phyloP scores from a whole-genome alignment of 2,113 vertebrate species.

The Hippocampus barbouri region DNA sequence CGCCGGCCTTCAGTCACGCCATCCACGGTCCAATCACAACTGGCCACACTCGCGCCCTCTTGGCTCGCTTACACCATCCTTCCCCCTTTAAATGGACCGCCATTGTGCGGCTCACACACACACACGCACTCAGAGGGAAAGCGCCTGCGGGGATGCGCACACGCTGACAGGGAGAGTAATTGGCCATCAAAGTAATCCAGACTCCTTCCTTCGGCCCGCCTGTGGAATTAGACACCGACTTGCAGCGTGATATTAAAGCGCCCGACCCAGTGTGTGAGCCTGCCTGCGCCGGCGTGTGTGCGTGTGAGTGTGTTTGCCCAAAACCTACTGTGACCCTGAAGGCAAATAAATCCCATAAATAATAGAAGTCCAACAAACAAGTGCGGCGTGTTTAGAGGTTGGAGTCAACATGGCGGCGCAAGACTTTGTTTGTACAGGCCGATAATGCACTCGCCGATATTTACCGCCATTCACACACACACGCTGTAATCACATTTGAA shows the following conservation, averaged over 20 bases:
- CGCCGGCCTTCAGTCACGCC: background rate
- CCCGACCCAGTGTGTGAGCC: constrained; percentile 5
- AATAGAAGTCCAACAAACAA: constrained; percentile 2
- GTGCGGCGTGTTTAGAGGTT: background rate
- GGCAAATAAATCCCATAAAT: background rate
- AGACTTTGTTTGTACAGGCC: background rate
- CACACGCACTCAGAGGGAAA: background rate
- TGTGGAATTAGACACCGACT: constrained; percentile 49
- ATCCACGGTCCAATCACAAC: background rate
- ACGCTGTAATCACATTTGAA: background rate
- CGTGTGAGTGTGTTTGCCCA: background rate
- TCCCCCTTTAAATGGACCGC: constrained; percentile 19
- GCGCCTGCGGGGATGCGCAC: constrained; percentile 41
- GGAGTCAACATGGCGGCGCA: background rate
- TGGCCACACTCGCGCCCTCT: background rate
- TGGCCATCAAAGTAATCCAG: constrained; percentile 66
- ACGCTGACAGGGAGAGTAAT: constrained; percentile 63
- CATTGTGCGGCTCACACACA: constrained; percentile 5
- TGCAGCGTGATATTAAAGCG: constrained; percentile 39
- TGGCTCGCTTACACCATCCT: background rate
- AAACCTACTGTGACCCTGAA: background rate
- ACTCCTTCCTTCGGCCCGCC: constrained; percentile 42
- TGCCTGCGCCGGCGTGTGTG: background rate
- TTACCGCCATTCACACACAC: background rate
- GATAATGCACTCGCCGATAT: background rate